A percentile compares a stretch with the other conserved stretches of the same genome.
phyloP scores from a whole-genome alignment of 2,797 vertebrate species.

The Lates japonicus region DNA sequence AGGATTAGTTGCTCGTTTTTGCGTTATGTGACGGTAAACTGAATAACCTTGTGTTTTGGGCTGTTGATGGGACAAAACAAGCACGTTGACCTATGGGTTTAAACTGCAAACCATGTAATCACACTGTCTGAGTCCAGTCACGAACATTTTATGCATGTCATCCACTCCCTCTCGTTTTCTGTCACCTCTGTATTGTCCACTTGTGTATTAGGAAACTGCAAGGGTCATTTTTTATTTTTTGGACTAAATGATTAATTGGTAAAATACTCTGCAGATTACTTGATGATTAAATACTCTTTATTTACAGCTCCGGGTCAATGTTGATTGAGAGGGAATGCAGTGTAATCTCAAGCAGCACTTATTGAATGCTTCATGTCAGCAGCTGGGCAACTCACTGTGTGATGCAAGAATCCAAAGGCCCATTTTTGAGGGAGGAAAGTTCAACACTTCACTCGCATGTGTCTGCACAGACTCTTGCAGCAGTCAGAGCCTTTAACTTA shows the following conservation, averaged over 20 bases:
- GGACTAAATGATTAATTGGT: neutral
- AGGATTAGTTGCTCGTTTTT: too few relatives aligned
- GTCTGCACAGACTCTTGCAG: neutral
- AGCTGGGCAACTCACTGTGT: conserved; percentile 33
- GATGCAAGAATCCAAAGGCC: conserved; percentile 70
- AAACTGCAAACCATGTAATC: neutral
- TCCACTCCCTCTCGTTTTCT: neutral
- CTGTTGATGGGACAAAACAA: neutral
- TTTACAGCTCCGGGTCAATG: too few relatives aligned
- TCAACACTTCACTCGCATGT: conserved; percentile 3
- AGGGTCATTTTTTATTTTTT: neutral
- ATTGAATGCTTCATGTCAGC: conserved; percentile 23
- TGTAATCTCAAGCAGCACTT: conserved; percentile 2
- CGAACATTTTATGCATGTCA: neutral
- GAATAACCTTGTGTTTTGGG: neutral
- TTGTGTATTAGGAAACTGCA: neutral
- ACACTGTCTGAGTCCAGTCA: neutral
- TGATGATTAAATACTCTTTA: neutral
- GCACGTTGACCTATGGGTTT: neutral
- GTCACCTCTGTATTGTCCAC: neutral
- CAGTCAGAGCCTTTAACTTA: neutral
- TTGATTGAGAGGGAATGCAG: neutral
- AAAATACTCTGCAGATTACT: neutral
- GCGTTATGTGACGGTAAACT: neutral
- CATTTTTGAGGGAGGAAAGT: conserved; percentile 39